Conservation (phyloP, 2,797 vertebrate genomes). For the Sebastes paucispinis region DNA sequence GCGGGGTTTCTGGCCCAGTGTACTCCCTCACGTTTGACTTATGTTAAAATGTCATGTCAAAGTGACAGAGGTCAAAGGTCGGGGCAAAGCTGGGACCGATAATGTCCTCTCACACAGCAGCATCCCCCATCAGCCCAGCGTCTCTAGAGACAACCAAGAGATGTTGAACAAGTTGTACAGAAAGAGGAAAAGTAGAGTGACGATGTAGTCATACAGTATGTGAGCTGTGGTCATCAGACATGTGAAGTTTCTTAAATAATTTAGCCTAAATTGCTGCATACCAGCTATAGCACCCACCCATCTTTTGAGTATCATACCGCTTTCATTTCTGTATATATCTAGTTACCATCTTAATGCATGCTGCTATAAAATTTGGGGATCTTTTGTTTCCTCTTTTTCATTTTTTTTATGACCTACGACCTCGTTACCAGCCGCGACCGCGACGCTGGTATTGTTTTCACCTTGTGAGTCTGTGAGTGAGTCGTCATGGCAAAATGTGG, state of each 20-base stretch:
- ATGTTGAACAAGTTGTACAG: background rate
- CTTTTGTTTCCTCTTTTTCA: background rate
- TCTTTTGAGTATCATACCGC: too few relatives aligned
- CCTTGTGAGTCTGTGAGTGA: background rate
- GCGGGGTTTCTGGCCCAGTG: conserved; percentile 18
- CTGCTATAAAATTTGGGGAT: background rate
- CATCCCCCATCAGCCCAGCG: background rate
- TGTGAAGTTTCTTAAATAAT: background rate
- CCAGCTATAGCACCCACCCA: background rate
- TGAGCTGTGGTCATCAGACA: background rate
- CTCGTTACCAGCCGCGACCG: background rate
- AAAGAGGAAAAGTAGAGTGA: background rate
- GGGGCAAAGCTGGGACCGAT: conserved; percentile 17
- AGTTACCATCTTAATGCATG: background rate
- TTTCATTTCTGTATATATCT: background rate
- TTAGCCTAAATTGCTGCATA: background rate
- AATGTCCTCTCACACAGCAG: conserved; percentile 32
- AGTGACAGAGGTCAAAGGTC: conserved; percentile 62
- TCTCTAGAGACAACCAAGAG: conserved; percentile 5
- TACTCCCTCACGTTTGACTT: conserved; percentile 39
- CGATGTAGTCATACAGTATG: background rate
- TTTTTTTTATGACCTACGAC: background rate
- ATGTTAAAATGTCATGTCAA: conserved; percentile 68
- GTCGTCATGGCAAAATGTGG: too few relatives aligned
- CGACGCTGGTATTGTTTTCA: background rate